These are phyloP conservation scores for Cercopithecus diana DNA, from an alignment of 2,797 vertebrate species.

Conservation along the genomic window DNA sequence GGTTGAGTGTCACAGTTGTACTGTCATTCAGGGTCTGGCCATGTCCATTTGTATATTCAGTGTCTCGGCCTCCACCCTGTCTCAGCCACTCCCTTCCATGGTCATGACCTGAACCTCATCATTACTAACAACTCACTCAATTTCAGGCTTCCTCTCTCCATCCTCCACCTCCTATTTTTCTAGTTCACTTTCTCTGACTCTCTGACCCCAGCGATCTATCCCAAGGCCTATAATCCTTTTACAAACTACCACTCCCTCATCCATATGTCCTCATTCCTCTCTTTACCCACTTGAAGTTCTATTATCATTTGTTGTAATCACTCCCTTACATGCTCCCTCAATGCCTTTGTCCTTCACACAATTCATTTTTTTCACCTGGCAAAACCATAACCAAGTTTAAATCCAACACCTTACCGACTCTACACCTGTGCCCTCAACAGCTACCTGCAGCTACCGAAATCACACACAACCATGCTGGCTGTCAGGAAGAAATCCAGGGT, in stretches of 20 bases:
- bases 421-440: neutral
- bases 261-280: neutral
- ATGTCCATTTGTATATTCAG: neutral
- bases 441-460: neutral
- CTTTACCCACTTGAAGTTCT: neutral
- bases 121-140: neutral
- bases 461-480: neutral
- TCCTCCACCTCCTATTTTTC: neutral
- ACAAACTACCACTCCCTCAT: neutral
- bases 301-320: neutral
- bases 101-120: neutral
- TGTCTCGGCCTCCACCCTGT: neutral
- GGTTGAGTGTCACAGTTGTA: neutral
- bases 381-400: neutral
- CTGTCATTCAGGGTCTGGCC: neutral
- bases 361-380: neutral
- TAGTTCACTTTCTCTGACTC: neutral
- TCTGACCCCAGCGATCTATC: neutral
- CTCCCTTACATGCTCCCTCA: neutral
- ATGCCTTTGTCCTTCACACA: neutral
- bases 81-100: neutral
- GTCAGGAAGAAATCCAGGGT: neutral
- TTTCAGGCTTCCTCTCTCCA: neutral
- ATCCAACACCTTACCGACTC: neutral
- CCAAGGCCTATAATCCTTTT: neutral